phyloP scores from a whole-genome alignment of 2,797 vertebrate genomes.

The Squalus acanthias region DNA sequence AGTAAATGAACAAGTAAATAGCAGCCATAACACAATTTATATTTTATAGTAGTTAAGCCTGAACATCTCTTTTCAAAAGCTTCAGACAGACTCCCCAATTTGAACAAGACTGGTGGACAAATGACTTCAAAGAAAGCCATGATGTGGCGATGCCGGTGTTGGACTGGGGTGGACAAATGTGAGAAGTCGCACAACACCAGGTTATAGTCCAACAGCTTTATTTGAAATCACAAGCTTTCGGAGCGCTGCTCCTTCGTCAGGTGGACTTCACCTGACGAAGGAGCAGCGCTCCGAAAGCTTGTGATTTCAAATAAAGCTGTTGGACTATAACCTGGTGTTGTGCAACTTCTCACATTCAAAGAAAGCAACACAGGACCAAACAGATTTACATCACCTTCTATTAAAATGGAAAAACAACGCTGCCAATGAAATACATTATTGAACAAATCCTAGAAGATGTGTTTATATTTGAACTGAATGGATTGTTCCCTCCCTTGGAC shows the following conservation, averaged over 20 bases:
- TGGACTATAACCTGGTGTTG: too few species aligned
- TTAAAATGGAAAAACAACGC: neutral
- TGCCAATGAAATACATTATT: neutral
- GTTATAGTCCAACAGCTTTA: too few species aligned
- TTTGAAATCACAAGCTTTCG: too few species aligned
- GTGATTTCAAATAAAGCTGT: too few species aligned
- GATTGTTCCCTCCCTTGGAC: neutral
- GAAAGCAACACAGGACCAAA: neutral
- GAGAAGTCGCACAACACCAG: too few species aligned
- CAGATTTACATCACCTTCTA: neutral
- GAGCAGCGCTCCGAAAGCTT: too few species aligned
- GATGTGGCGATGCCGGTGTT: too few species aligned
- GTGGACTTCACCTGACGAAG: too few species aligned
- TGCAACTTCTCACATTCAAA: neutral
- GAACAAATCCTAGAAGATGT: neutral
- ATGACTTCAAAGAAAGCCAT: neutral
- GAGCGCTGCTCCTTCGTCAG: too few species aligned
- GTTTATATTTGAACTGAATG: neutral
- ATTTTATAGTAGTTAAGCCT: neutral
- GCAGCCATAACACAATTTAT: neutral
- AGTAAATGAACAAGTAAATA: neutral
- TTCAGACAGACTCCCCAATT: neutral
- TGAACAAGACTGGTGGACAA: neutral
- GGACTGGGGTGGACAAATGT: too few species aligned
- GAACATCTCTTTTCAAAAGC: neutral